Base-by-base conservation (phyloP, 1,140 invertebrate species). In the Tribolium madens region DNA sequence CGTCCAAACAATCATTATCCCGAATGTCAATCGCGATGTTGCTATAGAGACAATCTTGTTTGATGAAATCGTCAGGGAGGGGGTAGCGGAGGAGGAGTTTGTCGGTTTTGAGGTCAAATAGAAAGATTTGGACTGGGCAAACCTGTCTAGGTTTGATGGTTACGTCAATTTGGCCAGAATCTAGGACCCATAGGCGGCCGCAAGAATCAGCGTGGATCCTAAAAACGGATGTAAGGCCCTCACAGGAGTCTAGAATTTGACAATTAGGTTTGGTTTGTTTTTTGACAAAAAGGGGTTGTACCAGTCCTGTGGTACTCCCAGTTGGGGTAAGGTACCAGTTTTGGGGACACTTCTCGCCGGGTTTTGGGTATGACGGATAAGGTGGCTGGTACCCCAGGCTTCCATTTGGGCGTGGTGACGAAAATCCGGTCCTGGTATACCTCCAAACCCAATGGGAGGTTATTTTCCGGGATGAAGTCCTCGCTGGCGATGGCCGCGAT, bases 321-420 rank as follows among this genome's bases (percentile, higher is more conserved):
- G 80, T 89, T 89, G 0, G 94, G 93, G 85, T 94, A 95, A 0
- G 93, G 93, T 26, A 82, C 87, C 10, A 95, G 83, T 12, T 87
- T 85, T 0, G 94, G 93, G 17, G 90, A 93, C 6, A 85, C 85
- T 9, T 90, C 88, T 3, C 83, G 85, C 0, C 87, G 84, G 6
- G 88, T 85, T 71, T 88, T 85, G 0, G 90, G 87, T 0, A 93
- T 84, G 0, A 90, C 89, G 0, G 90, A 88, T 14, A 95, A 84
- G 0, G 92, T 93, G 0, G 89, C 92, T 78, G 90, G 96, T 73
- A 92, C 90, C 69, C 91, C 95, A 83, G 83, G 90, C 86, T 91
- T 97, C 97, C 90, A 98, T 83, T 91, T 96, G 81, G 90, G 93
- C 52, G 93, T 84, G 9, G 92, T 91, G 0, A 94, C 86, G 79